Base-by-base conservation (phyloP, 1,140 invertebrate genomes). In the Drosophila lacteicornis region DNA sequence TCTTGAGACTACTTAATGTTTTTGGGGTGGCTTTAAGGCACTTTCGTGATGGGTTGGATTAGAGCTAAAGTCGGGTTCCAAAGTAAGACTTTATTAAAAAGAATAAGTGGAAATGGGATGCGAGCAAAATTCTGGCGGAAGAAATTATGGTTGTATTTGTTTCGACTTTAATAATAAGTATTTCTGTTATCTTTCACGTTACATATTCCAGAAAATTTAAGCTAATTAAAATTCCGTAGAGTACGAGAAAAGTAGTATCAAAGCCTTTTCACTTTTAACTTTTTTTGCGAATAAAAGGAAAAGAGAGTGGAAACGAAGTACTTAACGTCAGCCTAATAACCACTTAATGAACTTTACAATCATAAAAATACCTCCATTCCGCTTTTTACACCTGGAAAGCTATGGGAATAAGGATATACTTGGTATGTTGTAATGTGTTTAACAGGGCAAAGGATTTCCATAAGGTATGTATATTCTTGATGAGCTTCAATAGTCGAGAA, bases 291-390 rank as follows among this genome's bases (percentile, higher is more conserved):
- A 42, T 30, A 7, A 27, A n/a, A 36, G 17, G 2, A 13, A 51
- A 38, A 19, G 22, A 30, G 38, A 47, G 17, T 56, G 22, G 19
- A 58, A 75, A 83, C 62, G 61, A 22, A 55, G 42, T 56, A 77
- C 63, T 73, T 79, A 74, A 78, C 57, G 60, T 46, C 36, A 73
- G 74, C 63, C 56, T 63, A 78, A 80, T 69, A 85, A 59, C 58
- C 73, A 68, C 60, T 80, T 84, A 59, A 80, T 84, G 49, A 73
- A 84, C 66, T 80, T 70, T 46, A 30, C 43, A 65, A 56, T 43
- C 45, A 62, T 50, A 66, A 59, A 45, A 63, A 50, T 69, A 62
- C 27, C 65, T 80, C 49, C 62, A 56, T 50, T 63, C 19, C 57
- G 43, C 12, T 40, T 67, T 55, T 19, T 6, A 25, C 36, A 40